Conservation (phyloP, 2,888 invertebrate genomes). For the Andrena camellia region DNA sequence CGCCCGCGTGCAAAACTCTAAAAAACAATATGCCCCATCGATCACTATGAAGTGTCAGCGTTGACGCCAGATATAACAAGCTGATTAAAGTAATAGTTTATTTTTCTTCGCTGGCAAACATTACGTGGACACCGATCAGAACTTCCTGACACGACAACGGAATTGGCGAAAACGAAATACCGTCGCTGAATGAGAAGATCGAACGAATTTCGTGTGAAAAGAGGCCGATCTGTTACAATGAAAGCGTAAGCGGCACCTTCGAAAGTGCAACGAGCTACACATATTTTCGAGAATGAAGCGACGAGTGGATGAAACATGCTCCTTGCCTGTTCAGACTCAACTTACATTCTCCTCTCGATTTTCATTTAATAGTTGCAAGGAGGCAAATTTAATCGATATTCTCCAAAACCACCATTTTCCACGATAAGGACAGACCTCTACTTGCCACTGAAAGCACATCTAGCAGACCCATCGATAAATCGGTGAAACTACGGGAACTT, state of each 20-base stretch:
- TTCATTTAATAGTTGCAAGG: background rate
- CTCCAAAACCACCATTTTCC: background rate
- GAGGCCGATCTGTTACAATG: constrained; percentile 51
- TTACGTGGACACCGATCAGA: constrained; percentile 47
- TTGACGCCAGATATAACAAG: constrained; percentile 19
- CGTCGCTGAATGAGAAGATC: constrained; percentile 16
- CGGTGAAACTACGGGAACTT: constrained; percentile 32
- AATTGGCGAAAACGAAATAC: constrained; percentile 10
- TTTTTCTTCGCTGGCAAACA: constrained; percentile 33
- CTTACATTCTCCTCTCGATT: too few relatives aligned
- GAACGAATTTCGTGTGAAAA: constrained; percentile 40
- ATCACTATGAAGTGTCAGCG: constrained; percentile 22
- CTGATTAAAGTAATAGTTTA: constrained; percentile 42
- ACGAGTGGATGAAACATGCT: constrained; percentile 23
- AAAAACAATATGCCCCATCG: constrained; percentile 32
- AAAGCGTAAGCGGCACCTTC: constrained; percentile 5
- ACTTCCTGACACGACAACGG: constrained; percentile 23
- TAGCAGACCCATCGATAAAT: constrained; percentile 40
- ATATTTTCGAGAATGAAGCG: constrained; percentile 37
- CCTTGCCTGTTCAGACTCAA: too few relatives aligned
- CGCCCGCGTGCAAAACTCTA: background rate
- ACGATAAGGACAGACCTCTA: background rate
- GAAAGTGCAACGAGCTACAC: constrained; percentile 14
- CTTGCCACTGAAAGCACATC: background rate
- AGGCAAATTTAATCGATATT: background rate